These are phyloP conservation scores for Distichodus sexfasciatus DNA, from an alignment of 2,797 vertebrate species.

Conservation along the genomic window DNA sequence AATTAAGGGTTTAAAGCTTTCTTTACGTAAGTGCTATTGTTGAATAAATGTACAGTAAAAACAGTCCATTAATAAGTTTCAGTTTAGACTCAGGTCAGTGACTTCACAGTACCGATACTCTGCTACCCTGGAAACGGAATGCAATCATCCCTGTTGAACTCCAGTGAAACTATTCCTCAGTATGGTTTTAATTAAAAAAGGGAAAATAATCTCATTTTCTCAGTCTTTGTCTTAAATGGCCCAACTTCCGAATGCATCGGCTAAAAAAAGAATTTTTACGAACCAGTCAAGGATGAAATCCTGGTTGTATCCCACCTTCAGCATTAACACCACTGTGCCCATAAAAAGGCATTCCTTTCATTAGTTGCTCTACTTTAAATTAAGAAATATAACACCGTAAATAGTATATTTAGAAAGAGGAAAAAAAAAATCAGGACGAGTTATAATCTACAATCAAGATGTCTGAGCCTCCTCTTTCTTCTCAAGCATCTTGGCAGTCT, in stretches of 20 bases:
- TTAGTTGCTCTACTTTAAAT: too few relatives aligned
- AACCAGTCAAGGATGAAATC: too few relatives aligned
- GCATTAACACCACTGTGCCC: too few relatives aligned
- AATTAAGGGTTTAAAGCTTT: conserved; percentile 45
- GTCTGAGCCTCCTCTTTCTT: conserved; percentile 8
- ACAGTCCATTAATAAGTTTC: conserved; percentile 38
- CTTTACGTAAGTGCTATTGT: conserved; percentile 28
- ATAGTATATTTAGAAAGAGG: conserved; percentile 38
- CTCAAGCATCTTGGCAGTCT: conserved; percentile 57
- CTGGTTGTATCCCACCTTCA: too few relatives aligned
- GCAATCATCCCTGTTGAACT: conserved; percentile 33
- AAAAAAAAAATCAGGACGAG: too few relatives aligned
- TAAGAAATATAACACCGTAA: too few relatives aligned
- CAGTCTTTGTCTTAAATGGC: neutral
- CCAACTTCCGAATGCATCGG: too few relatives aligned
- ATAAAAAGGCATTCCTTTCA: too few relatives aligned
- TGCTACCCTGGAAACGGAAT: conserved; percentile 56
- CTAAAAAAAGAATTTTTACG: too few relatives aligned
- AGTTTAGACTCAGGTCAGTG: conserved; percentile 28
- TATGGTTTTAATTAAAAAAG: conserved; percentile 16
- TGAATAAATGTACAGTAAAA: conserved; percentile 37
- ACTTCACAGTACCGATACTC: conserved; percentile 53
- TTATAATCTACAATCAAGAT: neutral
- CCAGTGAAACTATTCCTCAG: conserved; percentile 24
- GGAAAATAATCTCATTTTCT: conserved; percentile 18